A percentile compares a stretch with the other conserved stretches of the same genome.
Conservation (phyloP, 2,113 vertebrate species). For the Marmota flaviventris region DNA sequence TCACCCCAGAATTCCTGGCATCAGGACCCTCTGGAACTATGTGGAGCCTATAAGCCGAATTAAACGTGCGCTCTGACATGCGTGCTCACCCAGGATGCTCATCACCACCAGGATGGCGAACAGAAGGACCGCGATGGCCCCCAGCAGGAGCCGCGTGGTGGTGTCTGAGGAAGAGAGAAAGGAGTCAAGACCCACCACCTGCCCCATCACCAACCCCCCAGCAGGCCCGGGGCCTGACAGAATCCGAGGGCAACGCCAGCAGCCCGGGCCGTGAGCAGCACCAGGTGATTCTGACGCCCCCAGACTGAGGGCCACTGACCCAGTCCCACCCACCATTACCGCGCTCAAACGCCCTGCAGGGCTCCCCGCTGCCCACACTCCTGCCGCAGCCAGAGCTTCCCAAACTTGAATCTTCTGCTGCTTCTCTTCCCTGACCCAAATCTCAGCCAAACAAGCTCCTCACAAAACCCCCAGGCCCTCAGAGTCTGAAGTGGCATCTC, state of each 20-base stretch:
- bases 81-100: slow-evolving; percentile 82
- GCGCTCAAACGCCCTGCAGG: too few relatives aligned
- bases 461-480: background rate
- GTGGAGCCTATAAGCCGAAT: accelerated
- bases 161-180: slow-evolving; percentile 73
- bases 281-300: background rate
- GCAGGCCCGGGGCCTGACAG: background rate
- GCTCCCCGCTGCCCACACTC: background rate
- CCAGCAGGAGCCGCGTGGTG: slow-evolving; percentile 81
- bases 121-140: slow-evolving; percentile 80
- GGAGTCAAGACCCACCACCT: background rate
- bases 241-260: background rate
- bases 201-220: accelerated
- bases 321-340: too few relatives aligned
- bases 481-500: too few relatives aligned
- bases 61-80: accelerated
- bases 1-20: accelerated
- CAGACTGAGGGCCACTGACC: too few relatives aligned
- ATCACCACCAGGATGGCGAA: slow-evolving; percentile 84
- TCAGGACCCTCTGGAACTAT: background rate
- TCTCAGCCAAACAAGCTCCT: background rate
- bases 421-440: background rate
- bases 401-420: too few relatives aligned
- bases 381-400: background rate
- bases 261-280: background rate